Evolutionary conservation across 1,140 invertebrate genomes (phyloP).

Genomic region (Drosophila obscura): DNA sequence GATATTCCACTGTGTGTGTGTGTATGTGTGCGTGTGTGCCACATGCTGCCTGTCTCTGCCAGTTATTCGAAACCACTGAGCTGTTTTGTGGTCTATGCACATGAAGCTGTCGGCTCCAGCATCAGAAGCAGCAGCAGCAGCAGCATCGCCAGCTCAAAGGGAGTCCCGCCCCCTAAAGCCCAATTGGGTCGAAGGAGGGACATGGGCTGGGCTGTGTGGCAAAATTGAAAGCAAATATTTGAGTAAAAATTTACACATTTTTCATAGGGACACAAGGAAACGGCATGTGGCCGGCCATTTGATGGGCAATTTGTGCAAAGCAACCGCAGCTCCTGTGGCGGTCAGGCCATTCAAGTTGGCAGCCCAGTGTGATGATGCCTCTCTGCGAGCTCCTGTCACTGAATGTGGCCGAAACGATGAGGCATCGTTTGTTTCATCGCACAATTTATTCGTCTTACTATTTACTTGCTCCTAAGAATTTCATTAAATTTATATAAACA

Average conservation of each 20-base stretch:
- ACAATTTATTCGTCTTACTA: conserved; percentile 42
- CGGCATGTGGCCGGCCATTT: conserved; percentile 43
- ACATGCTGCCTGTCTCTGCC: conserved; percentile 52
- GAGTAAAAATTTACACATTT: conserved; percentile 76
- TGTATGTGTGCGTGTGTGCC: conserved; percentile 9
- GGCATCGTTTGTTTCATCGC: neutral
- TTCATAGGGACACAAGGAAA: conserved; percentile 32
- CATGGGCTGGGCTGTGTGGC: conserved; percentile 26
- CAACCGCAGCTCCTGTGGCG: conserved; percentile 50
- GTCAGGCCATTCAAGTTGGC: conserved; percentile 35
- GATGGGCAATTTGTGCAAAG: conserved; percentile 61
- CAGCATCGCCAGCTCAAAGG: conserved; percentile 38
- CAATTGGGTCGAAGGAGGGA: too few species aligned
- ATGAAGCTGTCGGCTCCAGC: conserved; percentile 72
- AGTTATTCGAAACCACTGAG: conserved; percentile 77
- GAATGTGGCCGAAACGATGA: conserved; percentile 5
- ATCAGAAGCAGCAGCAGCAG: neutral
- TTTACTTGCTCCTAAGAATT: conserved; percentile 54
- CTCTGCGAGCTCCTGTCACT: too few species aligned
- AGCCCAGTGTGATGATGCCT: conserved; percentile 12
- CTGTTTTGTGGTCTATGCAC: conserved; percentile 71
- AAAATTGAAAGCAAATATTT: conserved; percentile 82
- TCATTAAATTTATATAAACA: conserved; percentile 60
- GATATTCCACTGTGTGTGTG: conserved; percentile 4
- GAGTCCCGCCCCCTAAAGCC: neutral